Percentiles rank a stretch among this genome's conserved stretches.
Conservation (phyloP, 2,888 invertebrate species). For the Drosophila pegasa region DNA sequence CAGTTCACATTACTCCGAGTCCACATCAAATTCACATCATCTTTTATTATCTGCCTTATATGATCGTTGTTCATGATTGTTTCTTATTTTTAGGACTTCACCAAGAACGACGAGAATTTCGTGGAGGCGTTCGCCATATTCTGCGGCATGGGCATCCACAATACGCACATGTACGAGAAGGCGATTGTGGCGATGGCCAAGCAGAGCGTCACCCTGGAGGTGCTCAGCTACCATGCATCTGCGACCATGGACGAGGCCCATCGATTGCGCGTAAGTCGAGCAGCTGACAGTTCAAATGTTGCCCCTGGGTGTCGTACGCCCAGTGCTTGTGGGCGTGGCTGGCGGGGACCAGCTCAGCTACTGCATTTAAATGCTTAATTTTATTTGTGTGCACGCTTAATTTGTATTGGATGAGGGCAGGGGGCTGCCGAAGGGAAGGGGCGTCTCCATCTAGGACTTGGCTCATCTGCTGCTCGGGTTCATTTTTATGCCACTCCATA, state of each 20-base stretch:
- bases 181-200: constrained; percentile 98
- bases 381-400: constrained; percentile 63
- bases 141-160: constrained; percentile 98
- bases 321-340: not conserved
- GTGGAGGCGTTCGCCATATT: constrained; percentile 99
- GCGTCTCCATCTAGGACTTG: constrained; percentile 14
- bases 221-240: constrained; percentile 97
- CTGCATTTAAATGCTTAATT: constrained; percentile 68
- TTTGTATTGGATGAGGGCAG: constrained; percentile 48
- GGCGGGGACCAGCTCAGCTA: not conserved
- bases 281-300: constrained; percentile 30
- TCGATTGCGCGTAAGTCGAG: constrained; percentile 90
- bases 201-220: constrained; percentile 97
- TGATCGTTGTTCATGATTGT: not conserved
- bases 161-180: constrained; percentile 98
- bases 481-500: constrained; percentile 64
- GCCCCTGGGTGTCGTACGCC: constrained; percentile 39
- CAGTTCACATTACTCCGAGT: not conserved
- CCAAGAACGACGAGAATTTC: constrained; percentile 98
- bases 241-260: constrained; percentile 95
- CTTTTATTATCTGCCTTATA: not conserved
- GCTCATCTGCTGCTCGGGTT: constrained; percentile 32
- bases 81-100: constrained; percentile 87
- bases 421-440: not conserved
- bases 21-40: not conserved